Conservation (phyloP, 1,140 invertebrate species). For the Druon quercuslanigerum region DNA sequence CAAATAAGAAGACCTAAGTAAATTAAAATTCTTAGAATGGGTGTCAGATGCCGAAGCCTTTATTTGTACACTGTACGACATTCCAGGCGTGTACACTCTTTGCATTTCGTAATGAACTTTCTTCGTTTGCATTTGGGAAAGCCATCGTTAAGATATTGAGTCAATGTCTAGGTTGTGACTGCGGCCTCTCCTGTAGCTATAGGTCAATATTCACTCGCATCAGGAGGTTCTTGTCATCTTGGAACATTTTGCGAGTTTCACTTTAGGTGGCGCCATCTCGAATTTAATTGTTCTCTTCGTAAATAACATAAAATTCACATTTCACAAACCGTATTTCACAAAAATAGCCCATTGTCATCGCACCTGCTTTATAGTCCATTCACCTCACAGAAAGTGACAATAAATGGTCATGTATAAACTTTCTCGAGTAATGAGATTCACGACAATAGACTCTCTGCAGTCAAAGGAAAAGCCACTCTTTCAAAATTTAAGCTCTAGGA, state of each 20-base stretch:
- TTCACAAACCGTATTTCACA: too few relatives aligned
- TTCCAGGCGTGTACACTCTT: slow-evolving; percentile 36
- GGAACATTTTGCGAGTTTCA: slow-evolving; percentile 59
- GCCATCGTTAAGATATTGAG: slow-evolving; percentile 51
- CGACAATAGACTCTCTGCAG: background rate
- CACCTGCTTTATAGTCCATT: slow-evolving; percentile 10
- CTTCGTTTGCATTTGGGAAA: slow-evolving; percentile 65
- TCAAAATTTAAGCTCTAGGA: too few relatives aligned
- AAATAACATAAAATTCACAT: slow-evolving; percentile 2
- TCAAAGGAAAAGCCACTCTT: background rate
- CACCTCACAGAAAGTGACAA: background rate
- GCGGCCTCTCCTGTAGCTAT: slow-evolving; percentile 34
- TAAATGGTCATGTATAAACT: slow-evolving; percentile 24
- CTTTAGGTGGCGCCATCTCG: slow-evolving; percentile 50
- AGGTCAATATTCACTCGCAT: slow-evolving; percentile 19
- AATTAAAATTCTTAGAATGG: background rate
- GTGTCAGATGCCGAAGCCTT: background rate
- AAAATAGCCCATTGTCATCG: background rate
- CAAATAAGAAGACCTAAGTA: background rate
- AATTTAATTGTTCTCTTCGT: slow-evolving; percentile 52
- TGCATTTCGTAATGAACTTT: slow-evolving; percentile 58
- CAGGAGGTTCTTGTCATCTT: slow-evolving; percentile 34
- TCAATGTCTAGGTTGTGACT: slow-evolving; percentile 63
- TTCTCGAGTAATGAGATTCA: slow-evolving; percentile 21
- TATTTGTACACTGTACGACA: slow-evolving; percentile 8